Percentiles rank a stretch among this genome's conserved stretches.
These are phyloP conservation scores for Drosophila falleni DNA, from an alignment of 2,888 invertebrate species.

Conservation along the genomic window DNA sequence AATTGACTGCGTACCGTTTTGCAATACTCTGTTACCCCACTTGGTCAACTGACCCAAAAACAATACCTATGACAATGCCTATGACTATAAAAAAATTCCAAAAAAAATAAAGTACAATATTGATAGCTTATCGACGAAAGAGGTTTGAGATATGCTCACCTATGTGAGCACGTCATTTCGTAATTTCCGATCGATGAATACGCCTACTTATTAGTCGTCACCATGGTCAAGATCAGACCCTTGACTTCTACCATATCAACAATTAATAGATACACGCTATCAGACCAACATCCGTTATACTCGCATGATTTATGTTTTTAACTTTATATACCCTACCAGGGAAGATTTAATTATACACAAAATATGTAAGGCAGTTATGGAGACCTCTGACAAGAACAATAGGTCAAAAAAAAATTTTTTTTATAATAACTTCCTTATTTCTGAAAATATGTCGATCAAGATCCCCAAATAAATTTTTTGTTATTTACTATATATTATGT, in stretches of 20 bases:
- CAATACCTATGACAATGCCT: not conserved
- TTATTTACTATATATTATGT: no score
- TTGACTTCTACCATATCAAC: conserved; percentile 32
- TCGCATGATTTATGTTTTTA: conserved; percentile 20
- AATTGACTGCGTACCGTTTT: conserved; percentile 58
- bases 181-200: conserved; percentile 38
- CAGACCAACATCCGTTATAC: conserved; percentile 43
- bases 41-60: conserved; percentile 54
- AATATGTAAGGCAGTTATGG: no score
- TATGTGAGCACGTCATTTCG: conserved; percentile 8
- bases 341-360: not conserved
- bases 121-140: conserved; percentile 49
- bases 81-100: conserved; percentile 29
- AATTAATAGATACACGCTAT: conserved; percentile 15
- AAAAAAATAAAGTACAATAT: not conserved
- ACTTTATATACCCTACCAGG: not conserved
- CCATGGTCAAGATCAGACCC: conserved; percentile 68
- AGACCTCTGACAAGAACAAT: not conserved
- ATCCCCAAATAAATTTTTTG: no score
- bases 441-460: not conserved
- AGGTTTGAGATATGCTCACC: conserved; percentile 13
- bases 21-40: conserved; percentile 10
- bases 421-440: not conserved
- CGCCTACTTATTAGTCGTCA: conserved; percentile 8
- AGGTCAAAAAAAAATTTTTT: not conserved